Conservation (phyloP, 23 tunicate genomes). For the Clavelina lepadiformis region DNA sequence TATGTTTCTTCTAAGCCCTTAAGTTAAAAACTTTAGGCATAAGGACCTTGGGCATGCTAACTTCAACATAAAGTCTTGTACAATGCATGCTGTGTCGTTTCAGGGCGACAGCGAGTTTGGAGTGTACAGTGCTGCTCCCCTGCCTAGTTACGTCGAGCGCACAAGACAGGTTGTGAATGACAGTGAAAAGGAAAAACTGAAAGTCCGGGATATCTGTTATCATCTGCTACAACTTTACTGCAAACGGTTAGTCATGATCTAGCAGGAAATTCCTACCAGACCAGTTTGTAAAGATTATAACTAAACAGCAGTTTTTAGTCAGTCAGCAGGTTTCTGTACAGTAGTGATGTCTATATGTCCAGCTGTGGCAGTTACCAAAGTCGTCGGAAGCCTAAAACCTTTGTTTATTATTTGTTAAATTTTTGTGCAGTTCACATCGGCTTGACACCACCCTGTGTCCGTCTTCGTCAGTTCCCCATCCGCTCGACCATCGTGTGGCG, state of each 20-base stretch:
- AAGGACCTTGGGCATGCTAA: not conserved
- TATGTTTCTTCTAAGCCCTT: not conserved
- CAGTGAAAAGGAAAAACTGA: constrained; percentile 19
- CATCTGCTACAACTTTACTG: constrained; percentile 60
- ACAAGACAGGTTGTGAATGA: constrained; percentile 8
- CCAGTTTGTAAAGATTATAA: not conserved
- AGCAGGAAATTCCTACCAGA: no score
- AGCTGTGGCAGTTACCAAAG: no score
- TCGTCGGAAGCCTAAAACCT: no score
- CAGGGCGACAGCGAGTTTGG: constrained; percentile 66
- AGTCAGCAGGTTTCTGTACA: no score
- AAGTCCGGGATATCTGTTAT: constrained; percentile 55
- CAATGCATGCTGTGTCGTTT: not conserved
- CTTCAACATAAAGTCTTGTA: not conserved
- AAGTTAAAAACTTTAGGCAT: not conserved
- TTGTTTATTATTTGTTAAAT: no score
- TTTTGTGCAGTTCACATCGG: constrained; percentile 43
- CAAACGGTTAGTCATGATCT: constrained; percentile 46
- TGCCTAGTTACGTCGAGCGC: constrained; percentile 61
- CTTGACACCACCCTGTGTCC: constrained; percentile 50
- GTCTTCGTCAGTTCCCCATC: constrained; percentile 38
- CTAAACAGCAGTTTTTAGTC: constrained; percentile 1
- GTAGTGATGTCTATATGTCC: no score
- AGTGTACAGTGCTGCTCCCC: constrained; percentile 61
- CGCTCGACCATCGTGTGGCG: constrained; percentile 53